Evolutionary conservation across 1,140 invertebrate genomes (phyloP).

Genomic region (Zaprionus africanus): DNA sequence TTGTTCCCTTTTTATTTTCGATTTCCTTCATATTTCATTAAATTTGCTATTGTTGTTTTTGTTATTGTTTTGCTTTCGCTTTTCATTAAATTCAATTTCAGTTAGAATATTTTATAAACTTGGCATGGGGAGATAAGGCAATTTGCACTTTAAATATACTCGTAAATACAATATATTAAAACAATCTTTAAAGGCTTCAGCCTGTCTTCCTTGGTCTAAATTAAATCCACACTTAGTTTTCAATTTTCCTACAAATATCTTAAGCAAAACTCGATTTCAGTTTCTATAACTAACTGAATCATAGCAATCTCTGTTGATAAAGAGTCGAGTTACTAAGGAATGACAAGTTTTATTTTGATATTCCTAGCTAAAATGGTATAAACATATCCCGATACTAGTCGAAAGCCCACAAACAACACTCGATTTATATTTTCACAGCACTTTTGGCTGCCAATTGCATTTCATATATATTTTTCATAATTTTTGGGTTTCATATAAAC

Average conservation of each 20-base stretch:
- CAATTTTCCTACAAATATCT: neutral
- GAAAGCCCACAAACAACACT: neutral
- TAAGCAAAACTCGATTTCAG: neutral
- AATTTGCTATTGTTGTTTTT: slow-evolving; percentile 1
- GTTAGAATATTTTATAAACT: slow-evolving; percentile 11
- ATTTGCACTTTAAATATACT: no score
- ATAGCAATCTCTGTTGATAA: neutral
- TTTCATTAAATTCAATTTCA: slow-evolving; percentile 76
- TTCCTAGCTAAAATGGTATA: neutral
- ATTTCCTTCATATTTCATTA: slow-evolving; percentile 23
- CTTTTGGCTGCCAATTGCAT: slow-evolving; percentile 65
- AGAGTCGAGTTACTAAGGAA: neutral
- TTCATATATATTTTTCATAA: slow-evolving; percentile 66
- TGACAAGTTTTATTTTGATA: neutral
- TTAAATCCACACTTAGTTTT: no score
- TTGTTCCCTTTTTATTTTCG: slow-evolving; percentile 9
- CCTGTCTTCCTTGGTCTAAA: no score
- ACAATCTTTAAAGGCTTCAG: no score
- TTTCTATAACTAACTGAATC: neutral
- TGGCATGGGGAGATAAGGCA: no score
- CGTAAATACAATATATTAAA: no score
- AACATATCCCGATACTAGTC: neutral
- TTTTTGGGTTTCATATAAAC: slow-evolving; percentile 79
- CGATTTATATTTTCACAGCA: slow-evolving; percentile 56
- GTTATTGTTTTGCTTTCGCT: slow-evolving; percentile 63